Evolutionary conservation across 2,888 invertebrate genomes (phyloP).

Genomic region (Drosophila meridiana): DNA sequence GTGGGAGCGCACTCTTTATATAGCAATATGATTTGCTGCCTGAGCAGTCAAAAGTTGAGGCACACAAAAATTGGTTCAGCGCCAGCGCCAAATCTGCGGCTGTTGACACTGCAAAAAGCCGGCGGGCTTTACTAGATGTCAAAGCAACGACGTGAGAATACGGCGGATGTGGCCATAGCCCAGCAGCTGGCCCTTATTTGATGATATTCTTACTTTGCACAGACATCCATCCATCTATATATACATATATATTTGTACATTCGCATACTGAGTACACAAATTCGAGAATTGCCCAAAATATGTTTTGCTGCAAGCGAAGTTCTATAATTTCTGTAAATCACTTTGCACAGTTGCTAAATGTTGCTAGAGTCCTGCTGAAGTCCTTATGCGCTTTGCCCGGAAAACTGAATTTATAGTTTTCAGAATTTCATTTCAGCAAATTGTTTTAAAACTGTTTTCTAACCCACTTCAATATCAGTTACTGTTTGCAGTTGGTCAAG

Average conservation of each 20-base stretch:
- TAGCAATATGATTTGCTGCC: slow-evolving; percentile 78
- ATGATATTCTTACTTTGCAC: slow-evolving; percentile 10
- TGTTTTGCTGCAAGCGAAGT: neutral
- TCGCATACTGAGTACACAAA: neutral
- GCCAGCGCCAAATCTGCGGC: slow-evolving; percentile 48
- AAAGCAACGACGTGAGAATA: slow-evolving; percentile 18
- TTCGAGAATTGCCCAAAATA: neutral
- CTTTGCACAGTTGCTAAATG: neutral
- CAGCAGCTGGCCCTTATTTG: slow-evolving; percentile 5
- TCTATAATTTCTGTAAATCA: neutral
- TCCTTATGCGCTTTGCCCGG: neutral
- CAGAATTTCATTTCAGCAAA: neutral
- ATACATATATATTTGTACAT: neutral
- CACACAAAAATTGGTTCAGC: slow-evolving; percentile 55
- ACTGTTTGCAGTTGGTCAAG: neutral
- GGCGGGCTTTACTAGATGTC: slow-evolving; percentile 20
- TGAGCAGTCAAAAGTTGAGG: slow-evolving; percentile 71
- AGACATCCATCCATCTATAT: neutral
- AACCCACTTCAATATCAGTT: neutral
- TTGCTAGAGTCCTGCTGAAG: neutral
- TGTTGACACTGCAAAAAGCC: slow-evolving; percentile 50
- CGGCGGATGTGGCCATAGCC: neutral
- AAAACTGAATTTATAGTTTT: neutral
- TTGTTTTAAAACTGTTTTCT: neutral
- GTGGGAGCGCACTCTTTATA: slow-evolving; percentile 1